A percentile compares a stretch with the other conserved stretches of the same genome.
Evolutionary conservation across 2,113 vertebrate species (phyloP).

Genomic region (Riparia riparia): DNA sequence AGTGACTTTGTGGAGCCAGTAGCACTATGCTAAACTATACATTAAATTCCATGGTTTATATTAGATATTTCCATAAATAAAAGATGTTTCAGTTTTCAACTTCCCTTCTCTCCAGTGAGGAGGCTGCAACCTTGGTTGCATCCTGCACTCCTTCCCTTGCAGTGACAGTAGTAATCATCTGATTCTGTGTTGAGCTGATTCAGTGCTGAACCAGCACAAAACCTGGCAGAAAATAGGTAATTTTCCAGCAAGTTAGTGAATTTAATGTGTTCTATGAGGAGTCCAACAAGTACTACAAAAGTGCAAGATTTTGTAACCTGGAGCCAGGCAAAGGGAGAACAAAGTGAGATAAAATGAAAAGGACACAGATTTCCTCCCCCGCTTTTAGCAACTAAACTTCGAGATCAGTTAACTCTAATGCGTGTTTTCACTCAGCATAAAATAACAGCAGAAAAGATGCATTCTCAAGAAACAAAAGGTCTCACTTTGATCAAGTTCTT

Average conservation of each 20-base stretch:
- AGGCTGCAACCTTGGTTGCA: neutral
- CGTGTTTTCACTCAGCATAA: neutral
- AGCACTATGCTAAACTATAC: neutral
- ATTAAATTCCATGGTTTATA: neutral
- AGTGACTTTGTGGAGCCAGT: neutral
- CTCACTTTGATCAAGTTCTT: neutral
- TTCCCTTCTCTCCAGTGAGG: neutral
- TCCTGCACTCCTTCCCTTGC: neutral
- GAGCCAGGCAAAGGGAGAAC: neutral
- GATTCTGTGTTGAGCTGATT: neutral
- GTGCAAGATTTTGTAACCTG: neutral
- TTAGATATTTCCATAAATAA: neutral
- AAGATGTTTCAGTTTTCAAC: neutral
- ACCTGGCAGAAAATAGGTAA: neutral
- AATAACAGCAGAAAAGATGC: neutral
- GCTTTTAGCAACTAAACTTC: neutral
- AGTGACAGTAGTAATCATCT: neutral
- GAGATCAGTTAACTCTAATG: neutral
- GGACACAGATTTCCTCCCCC: neutral
- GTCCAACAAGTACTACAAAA: neutral
- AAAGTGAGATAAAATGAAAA: neutral
- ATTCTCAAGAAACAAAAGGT: neutral
- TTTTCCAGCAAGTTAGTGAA: neutral
- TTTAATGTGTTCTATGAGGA: neutral
- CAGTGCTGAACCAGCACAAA: constrained; percentile 34